Percentiles rank a stretch among this genome's conserved stretches.
These are phyloP conservation scores for Phyllotis vaccarum DNA, from an alignment of 2,797 vertebrate genomes.

Conservation along the genomic window DNA sequence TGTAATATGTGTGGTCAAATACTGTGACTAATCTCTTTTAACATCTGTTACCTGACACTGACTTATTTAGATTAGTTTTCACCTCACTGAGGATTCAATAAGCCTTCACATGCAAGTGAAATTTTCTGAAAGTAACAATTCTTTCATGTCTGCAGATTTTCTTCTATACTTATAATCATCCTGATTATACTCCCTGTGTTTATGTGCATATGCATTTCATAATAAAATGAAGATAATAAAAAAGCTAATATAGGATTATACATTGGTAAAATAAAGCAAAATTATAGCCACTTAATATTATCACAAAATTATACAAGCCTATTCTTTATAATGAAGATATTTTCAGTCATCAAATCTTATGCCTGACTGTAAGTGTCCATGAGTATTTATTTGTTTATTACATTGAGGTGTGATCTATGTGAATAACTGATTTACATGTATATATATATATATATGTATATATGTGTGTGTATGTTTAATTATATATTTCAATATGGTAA, in stretches of 20 bases:
- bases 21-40: conserved; percentile 87
- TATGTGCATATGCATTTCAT: not conserved
- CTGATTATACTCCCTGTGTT: not conserved
- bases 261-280: not conserved
- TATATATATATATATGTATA: not conserved
- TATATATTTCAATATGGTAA: not conserved
- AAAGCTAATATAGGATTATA: not conserved
- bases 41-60: conserved; percentile 87
- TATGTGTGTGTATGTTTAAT: not conserved
- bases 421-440: not conserved
- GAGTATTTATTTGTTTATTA: not conserved
- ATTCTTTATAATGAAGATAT: not conserved
- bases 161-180: conserved; percentile 13
- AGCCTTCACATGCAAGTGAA: conserved; percentile 40
- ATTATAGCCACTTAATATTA: not conserved
- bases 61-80: conserved; percentile 85
- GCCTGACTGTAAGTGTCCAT: not conserved
- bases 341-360: not conserved
- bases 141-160: conserved; percentile 73
- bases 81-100: conserved; percentile 87
- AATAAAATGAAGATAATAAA: not conserved
- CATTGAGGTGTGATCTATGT: not conserved
- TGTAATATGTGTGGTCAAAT: conserved; percentile 73
- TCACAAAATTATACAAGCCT: not conserved
- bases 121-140: conserved; percentile 68